Base-by-base conservation (phyloP, 2,113 vertebrate genomes). In the Entomyzon cyanotis region DNA sequence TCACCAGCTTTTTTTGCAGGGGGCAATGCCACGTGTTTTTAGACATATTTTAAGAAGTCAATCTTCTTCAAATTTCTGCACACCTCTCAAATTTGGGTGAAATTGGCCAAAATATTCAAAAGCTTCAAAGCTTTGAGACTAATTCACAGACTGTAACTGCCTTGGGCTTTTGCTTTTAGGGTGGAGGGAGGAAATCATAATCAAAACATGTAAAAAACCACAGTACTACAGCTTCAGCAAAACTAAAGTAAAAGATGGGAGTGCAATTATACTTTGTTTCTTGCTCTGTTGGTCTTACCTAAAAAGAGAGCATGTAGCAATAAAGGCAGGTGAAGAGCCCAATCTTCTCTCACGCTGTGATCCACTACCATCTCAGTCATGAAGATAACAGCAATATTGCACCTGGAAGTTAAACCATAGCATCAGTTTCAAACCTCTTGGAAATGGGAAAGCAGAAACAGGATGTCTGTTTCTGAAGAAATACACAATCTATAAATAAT, bases 331-430 rank as follows among this genome's bases (percentile, higher is more conserved):
- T 99, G 99, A 52, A 99, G 98, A 46, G 99, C 99, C 99, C 99
- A 99, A 81, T 99, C 99, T 95, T 99, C 99, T 96, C 99, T 98
- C 86, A 99, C 99, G 46, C 99, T 99, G 97, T 99, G 99, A 96
- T 99, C 99, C 95, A 99, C 99, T 93, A 99, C 99, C 99, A 99
- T 99, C 96, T 99, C 99, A 22, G 99, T 99, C 99, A 99, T 99
- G 92, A 99, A 99, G 94, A 99, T 99, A 83, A 99, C 99, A 49
- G 99, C 99, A 81, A 99, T 99, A 88, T 99, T 99, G 93, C 99
- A 99, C 97, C 99, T 99, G 94, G 58, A 71, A 95, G 75, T 93
- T 12, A 90, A 96, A 96, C 7, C 60, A 94, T 24, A 76, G 52
- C n/a, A 69, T 88, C 42, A 88, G 24, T 46, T 83, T 59, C 56